Evolutionary conservation across 2,888 invertebrate genomes (phyloP).

Genomic region (Nycteola revayana): DNA sequence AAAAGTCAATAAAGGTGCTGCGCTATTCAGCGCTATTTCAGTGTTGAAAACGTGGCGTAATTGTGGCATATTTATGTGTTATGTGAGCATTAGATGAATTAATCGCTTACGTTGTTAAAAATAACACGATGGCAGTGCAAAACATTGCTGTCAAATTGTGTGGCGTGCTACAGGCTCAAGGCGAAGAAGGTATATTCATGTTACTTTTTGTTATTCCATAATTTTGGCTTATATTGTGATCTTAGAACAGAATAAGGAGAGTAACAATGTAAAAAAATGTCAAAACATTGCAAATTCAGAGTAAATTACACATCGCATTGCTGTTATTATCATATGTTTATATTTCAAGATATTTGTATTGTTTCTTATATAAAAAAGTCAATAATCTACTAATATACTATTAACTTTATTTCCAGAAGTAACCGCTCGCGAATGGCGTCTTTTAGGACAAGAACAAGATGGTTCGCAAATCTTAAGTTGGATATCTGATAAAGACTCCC

Average conservation of each 20-base stretch:
- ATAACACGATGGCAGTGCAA: slow-evolving; percentile 66
- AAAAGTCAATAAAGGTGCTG: slow-evolving; percentile 64
- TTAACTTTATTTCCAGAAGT: slow-evolving; percentile 68
- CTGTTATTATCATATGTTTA: too few relatives aligned
- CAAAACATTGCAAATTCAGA: too few relatives aligned
- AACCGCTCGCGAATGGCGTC: slow-evolving; percentile 88
- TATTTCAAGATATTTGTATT: too few relatives aligned
- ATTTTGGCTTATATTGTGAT: too few relatives aligned
- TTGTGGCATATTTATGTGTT: slow-evolving; percentile 31
- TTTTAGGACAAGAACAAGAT: slow-evolving; percentile 91
- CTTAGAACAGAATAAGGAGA: too few relatives aligned
- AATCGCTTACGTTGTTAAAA: slow-evolving; percentile 25
- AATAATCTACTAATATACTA: too few relatives aligned
- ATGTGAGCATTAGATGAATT: slow-evolving; percentile 43
- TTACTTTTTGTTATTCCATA: slow-evolving; percentile 6
- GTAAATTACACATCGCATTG: too few relatives aligned
- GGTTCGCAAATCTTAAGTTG: slow-evolving; percentile 88
- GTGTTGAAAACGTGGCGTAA: slow-evolving; percentile 50
- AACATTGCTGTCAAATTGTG: slow-evolving; percentile 83
- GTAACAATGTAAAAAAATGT: too few relatives aligned
- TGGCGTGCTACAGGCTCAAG: slow-evolving; percentile 74
- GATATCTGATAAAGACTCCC: slow-evolving; percentile 59
- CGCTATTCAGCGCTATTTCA: slow-evolving; percentile 30
- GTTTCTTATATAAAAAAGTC: too few relatives aligned
- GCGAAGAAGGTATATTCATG: slow-evolving; percentile 63